These are phyloP conservation scores for Pseudomyrmex concolor DNA, from an alignment of 1,140 invertebrate genomes.

Conservation along the genomic window DNA sequence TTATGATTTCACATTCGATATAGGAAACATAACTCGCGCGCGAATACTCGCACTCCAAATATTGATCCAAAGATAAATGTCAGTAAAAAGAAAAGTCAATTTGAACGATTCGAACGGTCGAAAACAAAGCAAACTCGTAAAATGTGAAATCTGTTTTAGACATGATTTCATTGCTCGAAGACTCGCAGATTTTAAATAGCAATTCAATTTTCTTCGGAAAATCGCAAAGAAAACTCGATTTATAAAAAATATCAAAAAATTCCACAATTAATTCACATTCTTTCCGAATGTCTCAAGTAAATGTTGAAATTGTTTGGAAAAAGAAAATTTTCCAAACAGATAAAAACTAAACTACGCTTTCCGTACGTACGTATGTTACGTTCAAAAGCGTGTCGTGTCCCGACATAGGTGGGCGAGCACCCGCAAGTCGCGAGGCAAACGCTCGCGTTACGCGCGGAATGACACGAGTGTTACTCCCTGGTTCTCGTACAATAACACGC, in stretches of 20 bases:
- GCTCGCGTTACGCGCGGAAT: slow-evolving; percentile 54
- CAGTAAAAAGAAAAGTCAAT: slow-evolving; percentile 8
- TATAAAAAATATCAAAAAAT: too few species aligned
- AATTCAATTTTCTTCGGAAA: too few species aligned
- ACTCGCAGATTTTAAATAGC: too few species aligned
- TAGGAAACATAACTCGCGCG: neutral
- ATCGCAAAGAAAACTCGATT: too few species aligned
- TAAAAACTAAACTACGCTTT: too few species aligned
- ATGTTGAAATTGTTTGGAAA: too few species aligned
- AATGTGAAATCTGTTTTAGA: neutral
- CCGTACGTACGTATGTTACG: too few species aligned
- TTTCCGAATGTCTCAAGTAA: too few species aligned
- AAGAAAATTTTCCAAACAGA: too few species aligned
- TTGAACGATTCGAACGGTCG: neutral
- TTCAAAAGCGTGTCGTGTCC: too few species aligned
- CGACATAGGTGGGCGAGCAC: neutral
- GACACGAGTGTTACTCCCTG: slow-evolving; percentile 39
- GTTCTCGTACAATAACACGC: slow-evolving; percentile 21
- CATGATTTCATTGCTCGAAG: neutral
- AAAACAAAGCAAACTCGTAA: neutral
- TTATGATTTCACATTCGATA: slow-evolving; percentile 21
- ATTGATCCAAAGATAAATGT: slow-evolving; percentile 7
- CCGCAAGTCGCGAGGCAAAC: slow-evolving; percentile 34
- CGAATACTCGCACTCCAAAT: neutral
- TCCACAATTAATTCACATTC: too few species aligned